Evolutionary conservation across 2,888 invertebrate species (phyloP), one percentile per base, ranked within the genome.

Genomic region (Drosophila colorata): DNA sequence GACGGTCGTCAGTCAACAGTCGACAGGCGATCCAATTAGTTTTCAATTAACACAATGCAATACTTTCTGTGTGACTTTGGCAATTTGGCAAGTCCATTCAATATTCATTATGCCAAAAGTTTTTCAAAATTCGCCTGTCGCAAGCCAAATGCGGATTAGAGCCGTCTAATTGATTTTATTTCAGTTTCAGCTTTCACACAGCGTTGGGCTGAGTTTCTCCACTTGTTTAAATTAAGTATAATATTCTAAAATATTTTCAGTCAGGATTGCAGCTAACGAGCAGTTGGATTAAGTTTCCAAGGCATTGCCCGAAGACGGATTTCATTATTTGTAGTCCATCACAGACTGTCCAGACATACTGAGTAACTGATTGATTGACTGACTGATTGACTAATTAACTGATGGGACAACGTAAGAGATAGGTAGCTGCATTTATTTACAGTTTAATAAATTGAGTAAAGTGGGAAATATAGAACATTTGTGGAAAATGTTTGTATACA

Each of bases 11-110:
- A n/a, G n/a, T n/a, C n/a, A n/a, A 25, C 25, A 25, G 25, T 25
- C 28, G 28, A 31, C 25, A 16, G 38, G 3, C 35, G 33, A 57
- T 37, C 28, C 59, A 77, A 77, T 72, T 63, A 68, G 77, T 35
- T 60, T 53, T 57, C 63, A 76, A 66, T 72, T 69, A 69, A 52
- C 56, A 59, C 60, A 46, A 31, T 31, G 37, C 25, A 43, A 51
- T 35, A 48, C 51, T 53, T 68, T 38, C 16, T 65, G 56, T 61
- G 28, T 65, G 16, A 13, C 25, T 46, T 49, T 48, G 25, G 16
- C 37, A 51, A 48, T 52, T 61, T 16, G 28, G 43, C 20, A 48
- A 53, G 40, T 41, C 8, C 20, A 60, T 66, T 53, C 41, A 73
- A 67, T 67, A 63, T 55, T 73, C 38, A 73, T 56, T 51, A 47